Conservation (phyloP, 2,113 vertebrate genomes). For the Pterophyllum scalare region DNA sequence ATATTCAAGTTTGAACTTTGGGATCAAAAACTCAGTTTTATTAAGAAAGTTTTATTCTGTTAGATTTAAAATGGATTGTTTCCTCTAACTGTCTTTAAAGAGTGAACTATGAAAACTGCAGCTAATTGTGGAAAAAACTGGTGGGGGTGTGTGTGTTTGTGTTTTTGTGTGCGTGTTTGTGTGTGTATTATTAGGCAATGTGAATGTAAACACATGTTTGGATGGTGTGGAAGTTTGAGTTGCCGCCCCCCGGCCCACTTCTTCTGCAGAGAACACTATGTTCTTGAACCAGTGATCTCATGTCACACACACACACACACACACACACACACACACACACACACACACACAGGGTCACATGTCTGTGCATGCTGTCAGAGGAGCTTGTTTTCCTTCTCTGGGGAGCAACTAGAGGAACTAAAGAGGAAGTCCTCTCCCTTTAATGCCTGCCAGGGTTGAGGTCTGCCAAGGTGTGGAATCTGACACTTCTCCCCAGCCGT, state of each 20-base stretch:
- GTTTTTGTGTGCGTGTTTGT: rapidly evolving
- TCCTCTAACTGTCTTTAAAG: too few species aligned
- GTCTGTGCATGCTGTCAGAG: constrained; percentile 5
- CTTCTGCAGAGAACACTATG: constrained; percentile 47
- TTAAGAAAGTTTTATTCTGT: too few species aligned
- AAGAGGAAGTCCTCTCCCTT: not conserved
- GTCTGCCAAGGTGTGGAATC: not conserved
- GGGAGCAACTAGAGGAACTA: not conserved
- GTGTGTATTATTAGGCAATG: not conserved
- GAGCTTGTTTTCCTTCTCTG: constrained; percentile 6
- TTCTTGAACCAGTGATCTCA: constrained; percentile 40
- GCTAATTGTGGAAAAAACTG: too few species aligned
- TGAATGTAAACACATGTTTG: not conserved
- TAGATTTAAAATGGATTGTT: too few species aligned
- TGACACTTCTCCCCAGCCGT: not conserved
- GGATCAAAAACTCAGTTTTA: too few species aligned
- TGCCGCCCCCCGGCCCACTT: constrained; percentile 34
- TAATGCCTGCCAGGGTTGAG: not conserved
- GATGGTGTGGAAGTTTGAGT: not conserved
- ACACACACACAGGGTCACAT: not conserved
- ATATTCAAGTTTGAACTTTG: too few species aligned
- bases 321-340: not conserved
- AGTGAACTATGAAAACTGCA: too few species aligned
- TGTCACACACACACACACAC: not conserved
- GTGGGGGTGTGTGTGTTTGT: rapidly evolving